These are phyloP conservation scores for Meteorus cinctellus DNA, from an alignment of 2,888 invertebrate genomes.

Conservation along the genomic window DNA sequence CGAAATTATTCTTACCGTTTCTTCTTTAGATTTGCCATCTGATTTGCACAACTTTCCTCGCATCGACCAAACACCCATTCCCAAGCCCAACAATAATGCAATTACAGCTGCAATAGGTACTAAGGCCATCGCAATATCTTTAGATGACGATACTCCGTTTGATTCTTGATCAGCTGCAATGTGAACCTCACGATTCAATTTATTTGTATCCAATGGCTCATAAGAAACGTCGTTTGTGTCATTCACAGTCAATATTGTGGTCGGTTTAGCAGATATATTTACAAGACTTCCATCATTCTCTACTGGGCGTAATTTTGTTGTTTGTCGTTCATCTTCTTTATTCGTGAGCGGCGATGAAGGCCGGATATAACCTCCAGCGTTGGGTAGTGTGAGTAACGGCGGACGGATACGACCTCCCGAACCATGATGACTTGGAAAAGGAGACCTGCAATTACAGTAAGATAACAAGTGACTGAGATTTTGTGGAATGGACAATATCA, in stretches of 20 bases:
- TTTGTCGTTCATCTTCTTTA: conserved; percentile 58
- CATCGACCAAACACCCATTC: conserved; percentile 81
- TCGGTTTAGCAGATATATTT: not conserved
- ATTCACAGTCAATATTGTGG: not conserved
- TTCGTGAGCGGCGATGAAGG: conserved; percentile 60
- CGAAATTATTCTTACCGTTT: conserved; percentile 78
- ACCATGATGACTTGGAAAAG: conserved; percentile 44
- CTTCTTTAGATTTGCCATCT: conserved; percentile 81
- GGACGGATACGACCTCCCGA: conserved; percentile 62
- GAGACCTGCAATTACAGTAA: conserved; percentile 43
- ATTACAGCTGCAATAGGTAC: conserved; percentile 83
- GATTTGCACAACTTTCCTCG: conserved; percentile 81
- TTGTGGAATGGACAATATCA: not conserved
- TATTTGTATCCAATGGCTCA: conserved; percentile 20
- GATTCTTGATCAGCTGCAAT: conserved; percentile 61
- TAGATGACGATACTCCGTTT: conserved; percentile 60
- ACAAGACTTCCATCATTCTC: conserved; percentile 36
- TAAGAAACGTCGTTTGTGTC: conserved; percentile 6
- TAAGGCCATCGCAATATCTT: conserved; percentile 79
- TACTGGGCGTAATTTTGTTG: conserved; percentile 64
- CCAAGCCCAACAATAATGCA: conserved; percentile 81
- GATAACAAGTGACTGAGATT: conserved; percentile 14
- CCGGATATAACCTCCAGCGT: conserved; percentile 62
- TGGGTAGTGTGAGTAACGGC: conserved; percentile 61
- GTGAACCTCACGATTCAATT: not conserved